These are phyloP conservation scores for Sebastes itinus DNA, from an alignment of 2,797 vertebrate genomes.

Conservation along the genomic window DNA sequence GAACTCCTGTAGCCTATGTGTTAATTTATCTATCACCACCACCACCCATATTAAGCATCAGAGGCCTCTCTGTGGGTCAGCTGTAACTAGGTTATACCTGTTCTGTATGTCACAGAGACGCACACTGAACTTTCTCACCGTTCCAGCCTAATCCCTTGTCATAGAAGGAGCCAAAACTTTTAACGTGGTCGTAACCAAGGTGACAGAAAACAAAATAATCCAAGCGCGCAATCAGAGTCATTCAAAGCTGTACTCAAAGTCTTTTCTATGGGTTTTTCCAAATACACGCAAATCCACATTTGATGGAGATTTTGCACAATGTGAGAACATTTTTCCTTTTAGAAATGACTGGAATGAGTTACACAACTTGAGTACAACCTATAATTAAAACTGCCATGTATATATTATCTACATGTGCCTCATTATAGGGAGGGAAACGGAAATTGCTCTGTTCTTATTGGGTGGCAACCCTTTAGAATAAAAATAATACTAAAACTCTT, in stretches of 20 bases:
- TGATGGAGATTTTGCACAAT: not conserved
- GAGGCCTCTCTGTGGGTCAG: slow-evolving; percentile 40
- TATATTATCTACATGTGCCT: slow-evolving; percentile 17
- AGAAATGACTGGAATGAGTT: slow-evolving; percentile 14
- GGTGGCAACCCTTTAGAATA: slow-evolving; percentile 19
- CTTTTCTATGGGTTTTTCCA: not conserved
- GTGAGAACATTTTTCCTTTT: not conserved
- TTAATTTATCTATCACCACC: slow-evolving; percentile 61
- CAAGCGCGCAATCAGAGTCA: not conserved
- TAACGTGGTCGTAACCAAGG: not conserved
- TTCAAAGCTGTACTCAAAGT: not conserved
- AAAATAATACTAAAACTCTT: not conserved
- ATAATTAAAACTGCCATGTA: slow-evolving; percentile 47
- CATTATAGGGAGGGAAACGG: not conserved
- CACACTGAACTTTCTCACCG: not conserved
- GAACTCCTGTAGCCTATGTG: slow-evolving; percentile 63
- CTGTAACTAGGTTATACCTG: slow-evolving; percentile 30
- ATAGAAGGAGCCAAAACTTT: not conserved
- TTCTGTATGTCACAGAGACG: not conserved
- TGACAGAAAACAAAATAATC: not conserved
- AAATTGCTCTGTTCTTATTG: slow-evolving; percentile 35
- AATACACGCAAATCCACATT: not conserved
- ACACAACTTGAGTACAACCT: slow-evolving; percentile 2
- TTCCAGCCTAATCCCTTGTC: not conserved
- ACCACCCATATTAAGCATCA: slow-evolving; percentile 46